phyloP scores from a whole-genome alignment of 2,797 vertebrate genomes.

The Chelonia mydas region DNA sequence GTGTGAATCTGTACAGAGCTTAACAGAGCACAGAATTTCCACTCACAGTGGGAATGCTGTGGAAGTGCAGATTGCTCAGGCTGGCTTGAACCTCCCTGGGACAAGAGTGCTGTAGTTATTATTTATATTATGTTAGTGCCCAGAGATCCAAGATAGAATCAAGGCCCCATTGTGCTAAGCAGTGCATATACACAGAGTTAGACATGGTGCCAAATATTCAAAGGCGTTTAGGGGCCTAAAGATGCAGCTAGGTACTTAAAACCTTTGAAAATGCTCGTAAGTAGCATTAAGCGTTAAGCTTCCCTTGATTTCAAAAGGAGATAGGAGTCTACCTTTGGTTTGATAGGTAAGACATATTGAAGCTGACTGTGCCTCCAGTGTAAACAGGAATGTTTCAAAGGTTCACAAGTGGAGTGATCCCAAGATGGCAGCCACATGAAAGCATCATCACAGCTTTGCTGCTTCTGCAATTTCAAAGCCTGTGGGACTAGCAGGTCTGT shows the following conservation, averaged over 20 bases:
- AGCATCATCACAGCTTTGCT: not conserved
- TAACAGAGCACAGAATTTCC: not conserved
- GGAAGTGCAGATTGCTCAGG: not conserved
- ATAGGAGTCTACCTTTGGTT: not conserved
- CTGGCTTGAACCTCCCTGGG: not conserved
- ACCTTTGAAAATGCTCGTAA: not conserved
- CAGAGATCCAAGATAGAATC: not conserved
- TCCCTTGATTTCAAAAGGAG: not conserved
- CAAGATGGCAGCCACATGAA: not conserved
- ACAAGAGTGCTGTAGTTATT: no score
- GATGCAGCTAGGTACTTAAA: not conserved
- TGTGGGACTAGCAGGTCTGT: not conserved
- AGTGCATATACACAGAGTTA: fast-evolving
- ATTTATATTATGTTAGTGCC: not conserved
- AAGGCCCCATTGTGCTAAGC: no score
- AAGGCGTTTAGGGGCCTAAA: not conserved
- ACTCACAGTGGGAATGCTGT: not conserved
- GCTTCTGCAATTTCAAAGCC: not conserved
- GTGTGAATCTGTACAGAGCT: not conserved
- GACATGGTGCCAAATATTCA: not conserved
- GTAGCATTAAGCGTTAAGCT: not conserved
- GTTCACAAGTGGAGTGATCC: not conserved
- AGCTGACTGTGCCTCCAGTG: not conserved
- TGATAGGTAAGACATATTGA: not conserved
- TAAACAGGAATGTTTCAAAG: not conserved